These are phyloP conservation scores for Brenthis ino DNA, from an alignment of 2,888 invertebrate genomes.

Conservation along the genomic window DNA sequence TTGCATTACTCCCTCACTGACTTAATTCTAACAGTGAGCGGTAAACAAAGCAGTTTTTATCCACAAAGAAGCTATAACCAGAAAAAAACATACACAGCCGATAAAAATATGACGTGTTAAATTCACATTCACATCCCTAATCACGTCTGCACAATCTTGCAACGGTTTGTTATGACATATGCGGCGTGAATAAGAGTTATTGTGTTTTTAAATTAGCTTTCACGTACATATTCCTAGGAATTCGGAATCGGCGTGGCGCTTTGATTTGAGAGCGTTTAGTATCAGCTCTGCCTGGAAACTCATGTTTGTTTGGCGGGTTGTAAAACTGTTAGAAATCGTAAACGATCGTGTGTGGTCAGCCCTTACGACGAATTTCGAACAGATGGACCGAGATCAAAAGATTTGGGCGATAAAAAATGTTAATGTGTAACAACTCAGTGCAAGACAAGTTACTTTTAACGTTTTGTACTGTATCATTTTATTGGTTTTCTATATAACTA, in stretches of 20 bases:
- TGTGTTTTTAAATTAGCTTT: constrained; percentile 40
- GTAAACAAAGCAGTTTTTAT: too few species aligned
- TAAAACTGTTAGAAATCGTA: constrained; percentile 79
- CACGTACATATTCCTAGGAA: constrained; percentile 60
- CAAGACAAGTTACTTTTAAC: constrained; percentile 45
- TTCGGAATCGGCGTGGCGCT: constrained; percentile 64
- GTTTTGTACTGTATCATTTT: neutral
- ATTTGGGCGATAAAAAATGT: constrained; percentile 71
- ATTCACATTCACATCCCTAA: too few species aligned
- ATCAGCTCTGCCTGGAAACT: constrained; percentile 73
- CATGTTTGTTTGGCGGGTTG: constrained; percentile 78
- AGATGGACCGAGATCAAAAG: constrained; percentile 80
- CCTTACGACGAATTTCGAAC: constrained; percentile 80
- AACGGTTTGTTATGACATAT: constrained; percentile 42
- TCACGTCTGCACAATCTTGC: constrained; percentile 1
- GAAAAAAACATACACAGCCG: too few species aligned
- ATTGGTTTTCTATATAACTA: constrained; percentile 12
- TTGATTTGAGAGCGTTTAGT: constrained; percentile 69
- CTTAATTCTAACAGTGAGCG: too few species aligned
- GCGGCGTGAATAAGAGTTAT: constrained; percentile 41
- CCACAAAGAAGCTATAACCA: too few species aligned
- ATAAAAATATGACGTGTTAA: too few species aligned
- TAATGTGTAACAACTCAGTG: constrained; percentile 78
- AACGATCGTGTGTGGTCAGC: constrained; percentile 81
- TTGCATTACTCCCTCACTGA: too few species aligned